Base-by-base conservation (phyloP, 2,113 vertebrate species). In the Panthera uncia region DNA sequence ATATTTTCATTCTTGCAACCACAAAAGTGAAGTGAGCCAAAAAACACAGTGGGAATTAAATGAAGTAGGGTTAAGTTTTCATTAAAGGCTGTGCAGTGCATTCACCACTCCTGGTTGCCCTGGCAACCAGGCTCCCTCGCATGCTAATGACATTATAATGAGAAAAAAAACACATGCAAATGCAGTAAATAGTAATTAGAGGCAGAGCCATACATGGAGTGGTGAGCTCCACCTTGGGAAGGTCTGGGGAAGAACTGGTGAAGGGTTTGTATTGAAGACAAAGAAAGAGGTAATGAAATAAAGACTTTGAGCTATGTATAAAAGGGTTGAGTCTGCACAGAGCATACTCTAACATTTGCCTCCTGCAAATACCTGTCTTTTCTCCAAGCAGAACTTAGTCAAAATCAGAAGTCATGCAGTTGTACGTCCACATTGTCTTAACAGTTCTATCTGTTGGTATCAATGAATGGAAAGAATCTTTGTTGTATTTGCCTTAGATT, bases 91-190 rank as follows among this genome's bases (percentile, higher is more conserved):
- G 81, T 97, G 97, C 97, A 48, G 10, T 97, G 93, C 92, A 82
- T 98, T 95, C 94, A 89, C 94, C 76, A 96, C 91, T 98, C 97
- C 96, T 98, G 97, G 98, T 98, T 98, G 88, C 94, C 97, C 18
- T 66, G 97, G 97, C 91, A 98, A 98, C 98, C 0, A 57, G 96
- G 96, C 95, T 98, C 78, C 93, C 94, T 97, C 3, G 81, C 78
- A 98, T 98, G 96, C 93, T 98, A 98, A 98, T 98, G 97, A 97
- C 94, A 98, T 98, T 98, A 92, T 97, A 98, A 97, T 98, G 96
- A 97, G 97, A 69, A 95, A 96, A 41, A 97, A 97, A 94, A 84
- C 92, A 97, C 95, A 98, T 97, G 97, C 95, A 97, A 97, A 98
- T 98, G 94, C 66, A 85, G 94, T 97, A 98, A 98, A 96, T 98